Base-by-base conservation (phyloP, 2,113 vertebrate species). In the Columbina picui region DNA sequence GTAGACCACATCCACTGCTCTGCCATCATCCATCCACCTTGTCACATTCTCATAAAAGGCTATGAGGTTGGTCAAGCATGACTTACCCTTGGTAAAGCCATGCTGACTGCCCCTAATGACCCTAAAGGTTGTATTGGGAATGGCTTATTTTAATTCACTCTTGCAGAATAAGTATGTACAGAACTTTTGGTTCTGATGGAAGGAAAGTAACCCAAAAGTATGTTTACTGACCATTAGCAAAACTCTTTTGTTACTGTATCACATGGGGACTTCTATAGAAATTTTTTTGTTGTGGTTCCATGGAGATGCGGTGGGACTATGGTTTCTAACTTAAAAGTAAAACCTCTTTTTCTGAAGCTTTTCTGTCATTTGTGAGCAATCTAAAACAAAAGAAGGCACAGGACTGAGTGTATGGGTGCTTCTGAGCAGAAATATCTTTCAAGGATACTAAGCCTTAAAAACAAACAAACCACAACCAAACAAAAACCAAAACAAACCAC, bases 191-290 rank as follows among this genome's bases (percentile, higher is more conserved):
- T 73, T 92, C 80, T 93, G 45, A 26, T 41, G 25, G 80, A 57
- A 71, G n/a, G 30, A 5, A 80, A 45, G n/a, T 39, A 87, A 71
- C 13, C 2, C 9, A 7, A 38, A 91, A 84, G 34, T 45, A 22
- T 29, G 3, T 63, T 67, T 84, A 50, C 56, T 64, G 19, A 15
- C 39, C 73, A 1, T 23, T 43, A 57, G 39, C 25, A 49, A 56
- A 75, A 50, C 27, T 71, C 4, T 30, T 53, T 7, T 1, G 5
- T 32, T 73, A 22, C 25, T 6, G 70, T 84, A 36, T 12, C 78
- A 34, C 0, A 0, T 65, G 45, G n/a, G 20, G 23, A 29, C 20
- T 76, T 73, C 8, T 39, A 53, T 7, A 1, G 68, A 49, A 22
- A 43, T 43, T 14, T 16, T 14, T 53, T 41, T 34, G 4, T 21